phyloP scores from a whole-genome alignment of 2,888 invertebrate species.

The Unio pictorum region DNA sequence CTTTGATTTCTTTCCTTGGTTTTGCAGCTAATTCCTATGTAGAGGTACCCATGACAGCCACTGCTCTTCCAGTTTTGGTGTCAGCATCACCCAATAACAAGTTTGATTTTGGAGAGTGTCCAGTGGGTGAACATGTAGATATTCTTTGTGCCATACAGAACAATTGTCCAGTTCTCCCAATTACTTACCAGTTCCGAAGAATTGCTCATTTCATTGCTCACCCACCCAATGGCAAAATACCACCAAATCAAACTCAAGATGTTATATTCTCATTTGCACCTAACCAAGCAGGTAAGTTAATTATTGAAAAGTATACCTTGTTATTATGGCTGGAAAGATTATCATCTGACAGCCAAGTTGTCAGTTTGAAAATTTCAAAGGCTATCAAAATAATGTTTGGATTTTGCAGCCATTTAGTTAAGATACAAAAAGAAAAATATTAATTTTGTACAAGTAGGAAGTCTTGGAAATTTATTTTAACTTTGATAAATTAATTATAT shows the following conservation, averaged over 20 bases:
- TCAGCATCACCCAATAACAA: slow-evolving; percentile 60
- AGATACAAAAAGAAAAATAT: no score
- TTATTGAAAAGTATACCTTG: background rate
- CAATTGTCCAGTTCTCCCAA: slow-evolving; percentile 62
- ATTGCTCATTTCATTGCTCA: slow-evolving; percentile 69
- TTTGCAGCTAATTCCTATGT: slow-evolving; percentile 46
- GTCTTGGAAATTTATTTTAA: no score
- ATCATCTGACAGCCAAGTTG: no score
- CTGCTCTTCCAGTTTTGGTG: slow-evolving; percentile 69
- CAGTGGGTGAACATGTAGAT: slow-evolving; percentile 66
- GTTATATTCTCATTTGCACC: slow-evolving; percentile 70
- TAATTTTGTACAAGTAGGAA: no score
- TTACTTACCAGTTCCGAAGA: slow-evolving; percentile 65
- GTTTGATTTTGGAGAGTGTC: slow-evolving; percentile 68
- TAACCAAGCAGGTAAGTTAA: slow-evolving; percentile 67
- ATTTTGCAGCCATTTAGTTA: no score
- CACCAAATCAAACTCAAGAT: slow-evolving; percentile 63
- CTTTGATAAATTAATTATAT: no score
- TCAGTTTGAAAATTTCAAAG: no score
- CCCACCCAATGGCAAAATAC: slow-evolving; percentile 66
- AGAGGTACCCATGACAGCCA: slow-evolving; percentile 71
- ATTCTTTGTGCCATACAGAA: slow-evolving; percentile 65
- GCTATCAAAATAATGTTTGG: no score
- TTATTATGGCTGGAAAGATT: no score
- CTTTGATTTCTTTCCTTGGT: background rate